Evolutionary conservation across 2,888 invertebrate genomes (phyloP).

Genomic region (Phyllotreta cruciferae): DNA sequence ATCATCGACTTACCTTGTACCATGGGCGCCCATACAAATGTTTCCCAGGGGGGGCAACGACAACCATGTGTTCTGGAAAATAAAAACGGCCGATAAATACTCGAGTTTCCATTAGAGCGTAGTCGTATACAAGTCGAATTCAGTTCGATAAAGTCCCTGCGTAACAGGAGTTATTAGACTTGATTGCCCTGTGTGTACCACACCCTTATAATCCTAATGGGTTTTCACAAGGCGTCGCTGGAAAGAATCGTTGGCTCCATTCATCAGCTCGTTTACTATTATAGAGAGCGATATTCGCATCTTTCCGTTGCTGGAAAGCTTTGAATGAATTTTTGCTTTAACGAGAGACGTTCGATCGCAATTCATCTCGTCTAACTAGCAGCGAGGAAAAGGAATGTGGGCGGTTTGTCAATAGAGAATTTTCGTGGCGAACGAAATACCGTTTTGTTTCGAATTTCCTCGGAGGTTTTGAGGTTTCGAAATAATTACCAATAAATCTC

Average conservation of each 20-base stretch:
- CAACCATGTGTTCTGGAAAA: slow-evolving; percentile 42
- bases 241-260: not conserved
- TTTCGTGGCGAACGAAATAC: no score
- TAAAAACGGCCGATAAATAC: slow-evolving; percentile 15
- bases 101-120: no score
- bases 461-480: no score
- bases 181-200: slow-evolving; percentile 7
- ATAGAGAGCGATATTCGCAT: slow-evolving; percentile 7
- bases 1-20: slow-evolving; percentile 38
- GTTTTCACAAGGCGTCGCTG: slow-evolving; percentile 4
- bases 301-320: not conserved
- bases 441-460: no score
- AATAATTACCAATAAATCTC: no score
- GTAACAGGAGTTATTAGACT: slow-evolving; percentile 11
- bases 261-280: slow-evolving; percentile 3
- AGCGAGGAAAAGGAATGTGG: not conserved
- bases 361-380: not conserved
- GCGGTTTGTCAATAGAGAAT: not conserved
- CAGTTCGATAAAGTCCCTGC: not conserved
- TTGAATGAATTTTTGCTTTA: not conserved
- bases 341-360: not conserved
- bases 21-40: slow-evolving; percentile 44
- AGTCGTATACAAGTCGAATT: no score
- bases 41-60: slow-evolving; percentile 44
- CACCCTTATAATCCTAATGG: slow-evolving; percentile 23